phyloP scores from a whole-genome alignment of 2,888 invertebrate species.

The Cephus pulcher region DNA sequence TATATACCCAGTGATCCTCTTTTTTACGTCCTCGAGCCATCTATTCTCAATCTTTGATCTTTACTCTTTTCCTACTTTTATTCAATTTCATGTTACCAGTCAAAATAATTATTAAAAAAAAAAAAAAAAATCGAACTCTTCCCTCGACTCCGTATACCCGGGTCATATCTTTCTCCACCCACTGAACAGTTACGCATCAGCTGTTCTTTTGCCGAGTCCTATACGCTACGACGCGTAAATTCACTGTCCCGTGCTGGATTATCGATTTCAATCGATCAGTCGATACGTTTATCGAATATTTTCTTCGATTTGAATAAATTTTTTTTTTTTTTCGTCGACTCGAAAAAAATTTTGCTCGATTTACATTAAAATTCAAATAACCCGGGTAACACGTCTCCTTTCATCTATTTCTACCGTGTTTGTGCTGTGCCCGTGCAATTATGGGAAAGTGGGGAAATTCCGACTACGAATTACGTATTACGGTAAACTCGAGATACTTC shows the following conservation, averaged over 20 bases:
- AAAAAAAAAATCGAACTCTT: too few relatives aligned
- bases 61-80: background rate
- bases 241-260: background rate
- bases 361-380: background rate
- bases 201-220: background rate
- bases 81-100: background rate
- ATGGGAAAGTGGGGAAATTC: background rate
- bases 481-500: background rate
- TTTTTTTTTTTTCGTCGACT: background rate
- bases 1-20: background rate
- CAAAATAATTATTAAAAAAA: too few relatives aligned
- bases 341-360: background rate
- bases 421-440: background rate
- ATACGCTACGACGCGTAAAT: background rate
- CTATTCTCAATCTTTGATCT: background rate
- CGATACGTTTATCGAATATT: too few relatives aligned
- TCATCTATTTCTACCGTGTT: background rate
- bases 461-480: background rate
- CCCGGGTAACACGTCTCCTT: background rate
- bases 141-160: background rate
- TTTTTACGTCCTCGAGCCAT: background rate
- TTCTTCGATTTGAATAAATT: too few relatives aligned
- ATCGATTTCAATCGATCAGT: background rate
- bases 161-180: background rate
- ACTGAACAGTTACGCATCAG: background rate